Conservation (phyloP, 2,888 invertebrate species). For the Ormyrus thymus region DNA sequence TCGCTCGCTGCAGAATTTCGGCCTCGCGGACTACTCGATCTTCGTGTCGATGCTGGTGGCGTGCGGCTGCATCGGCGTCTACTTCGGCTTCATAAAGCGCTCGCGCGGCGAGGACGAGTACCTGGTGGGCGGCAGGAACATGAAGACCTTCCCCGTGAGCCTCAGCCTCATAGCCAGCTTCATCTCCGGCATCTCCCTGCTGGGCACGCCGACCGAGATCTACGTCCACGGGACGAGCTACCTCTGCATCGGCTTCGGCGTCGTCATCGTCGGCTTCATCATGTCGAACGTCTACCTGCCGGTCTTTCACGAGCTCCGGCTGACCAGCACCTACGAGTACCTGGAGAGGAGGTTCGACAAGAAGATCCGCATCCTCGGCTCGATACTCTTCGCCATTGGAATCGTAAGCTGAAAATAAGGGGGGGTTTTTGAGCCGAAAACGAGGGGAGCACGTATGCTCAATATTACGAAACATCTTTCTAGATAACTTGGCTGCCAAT, state of each 20-base stretch:
- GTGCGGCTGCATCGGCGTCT: slow-evolving; percentile 88
- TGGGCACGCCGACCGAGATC: slow-evolving; percentile 88
- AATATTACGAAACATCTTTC: neutral
- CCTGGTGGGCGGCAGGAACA: slow-evolving; percentile 87
- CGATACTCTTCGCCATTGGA: slow-evolving; percentile 81
- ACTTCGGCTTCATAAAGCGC: slow-evolving; percentile 86
- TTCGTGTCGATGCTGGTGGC: slow-evolving; percentile 85
- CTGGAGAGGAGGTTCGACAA: slow-evolving; percentile 84
- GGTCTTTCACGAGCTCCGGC: slow-evolving; percentile 83
- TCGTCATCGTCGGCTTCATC: slow-evolving; percentile 81
- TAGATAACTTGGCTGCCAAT: slow-evolving; percentile 84
- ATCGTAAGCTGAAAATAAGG: slow-evolving; percentile 77
- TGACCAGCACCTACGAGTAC: slow-evolving; percentile 89
- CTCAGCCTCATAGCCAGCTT: slow-evolving; percentile 91
- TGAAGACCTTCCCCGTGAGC: slow-evolving; percentile 88
- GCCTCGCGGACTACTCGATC: slow-evolving; percentile 86
- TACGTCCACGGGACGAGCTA: slow-evolving; percentile 90
- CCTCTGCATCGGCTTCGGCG: slow-evolving; percentile 80
- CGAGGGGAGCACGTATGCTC: neutral
- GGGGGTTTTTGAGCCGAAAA: neutral
- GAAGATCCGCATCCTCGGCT: slow-evolving; percentile 82
- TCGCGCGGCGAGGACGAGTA: slow-evolving; percentile 82
- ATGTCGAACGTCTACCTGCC: slow-evolving; percentile 84
- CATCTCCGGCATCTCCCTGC: slow-evolving; percentile 85
- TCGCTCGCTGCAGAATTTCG: slow-evolving; percentile 80